phyloP scores from a whole-genome alignment of 2,888 invertebrate species.

The Colletes collaris region DNA sequence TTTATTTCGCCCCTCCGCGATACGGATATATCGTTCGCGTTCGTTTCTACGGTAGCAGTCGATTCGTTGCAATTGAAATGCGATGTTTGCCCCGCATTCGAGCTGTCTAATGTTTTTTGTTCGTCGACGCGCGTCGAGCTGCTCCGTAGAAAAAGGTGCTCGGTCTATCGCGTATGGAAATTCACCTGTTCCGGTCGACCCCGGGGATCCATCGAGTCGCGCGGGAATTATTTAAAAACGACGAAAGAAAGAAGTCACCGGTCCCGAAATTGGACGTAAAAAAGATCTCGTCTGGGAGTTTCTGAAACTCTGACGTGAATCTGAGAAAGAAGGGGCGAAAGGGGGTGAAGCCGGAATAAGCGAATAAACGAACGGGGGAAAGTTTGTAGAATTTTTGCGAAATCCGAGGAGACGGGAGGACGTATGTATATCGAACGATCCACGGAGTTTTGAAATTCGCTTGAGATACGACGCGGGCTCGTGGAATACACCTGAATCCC shows the following conservation, averaged over 20 bases:
- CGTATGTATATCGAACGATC: not conserved
- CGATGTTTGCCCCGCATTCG: conserved; percentile 63
- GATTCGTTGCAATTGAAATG: conserved; percentile 65
- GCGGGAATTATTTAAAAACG: conserved; percentile 13
- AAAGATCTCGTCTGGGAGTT: not conserved
- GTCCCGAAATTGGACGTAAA: not conserved
- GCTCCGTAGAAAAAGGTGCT: conserved; percentile 14
- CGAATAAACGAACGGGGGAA: not conserved
- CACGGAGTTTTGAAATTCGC: not conserved
- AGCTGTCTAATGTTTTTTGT: conserved; percentile 60
- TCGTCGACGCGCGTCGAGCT: conserved; percentile 35
- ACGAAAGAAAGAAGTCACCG: not conserved
- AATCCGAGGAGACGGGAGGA: not conserved
- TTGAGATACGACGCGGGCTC: not conserved
- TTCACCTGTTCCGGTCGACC: conserved; percentile 28
- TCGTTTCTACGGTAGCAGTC: conserved; percentile 48
- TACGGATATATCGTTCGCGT: conserved; percentile 50
- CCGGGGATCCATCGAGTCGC: not conserved
- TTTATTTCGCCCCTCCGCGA: conserved; percentile 55
- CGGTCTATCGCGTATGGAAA: conserved; percentile 28
- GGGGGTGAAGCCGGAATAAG: not conserved
- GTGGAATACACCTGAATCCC: conserved; percentile 7
- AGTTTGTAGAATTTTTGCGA: too few relatives aligned
- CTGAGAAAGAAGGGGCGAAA: not conserved
- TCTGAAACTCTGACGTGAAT: conserved; percentile 4